phyloP scores from a whole-genome alignment of 2,888 invertebrate genomes.

The Apantesis nais region DNA sequence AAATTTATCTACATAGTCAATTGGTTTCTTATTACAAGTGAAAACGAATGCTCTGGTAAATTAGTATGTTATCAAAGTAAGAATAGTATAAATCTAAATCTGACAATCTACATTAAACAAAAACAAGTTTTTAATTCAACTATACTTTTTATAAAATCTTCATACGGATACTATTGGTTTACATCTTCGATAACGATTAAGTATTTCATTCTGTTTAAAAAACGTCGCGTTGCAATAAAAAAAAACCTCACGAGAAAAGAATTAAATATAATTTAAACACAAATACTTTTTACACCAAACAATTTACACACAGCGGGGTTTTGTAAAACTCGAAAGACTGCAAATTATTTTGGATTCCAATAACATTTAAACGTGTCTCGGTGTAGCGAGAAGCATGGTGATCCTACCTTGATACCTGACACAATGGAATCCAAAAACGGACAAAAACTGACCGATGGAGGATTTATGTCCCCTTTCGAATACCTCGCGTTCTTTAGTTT shows the following conservation, averaged over 20 bases:
- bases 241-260: neutral
- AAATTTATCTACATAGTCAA: too few species aligned
- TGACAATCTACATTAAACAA: too few species aligned
- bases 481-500: conserved; percentile 48
- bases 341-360: conserved; percentile 37
- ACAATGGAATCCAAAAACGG: conserved; percentile 72
- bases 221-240: neutral
- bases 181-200: neutral
- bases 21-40: too few species aligned
- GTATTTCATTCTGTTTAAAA: neutral
- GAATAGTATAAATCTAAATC: too few species aligned
- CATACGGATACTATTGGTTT: neutral
- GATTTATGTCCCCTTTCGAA: conserved; percentile 61
- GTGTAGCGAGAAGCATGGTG: conserved; percentile 35
- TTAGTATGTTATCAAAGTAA: too few species aligned
- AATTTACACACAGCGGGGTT: conserved; percentile 39
- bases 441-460: conserved; percentile 63
- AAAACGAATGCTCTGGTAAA: too few species aligned
- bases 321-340: conserved; percentile 10
- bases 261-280: neutral
- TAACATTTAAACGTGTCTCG: conserved; percentile 35
- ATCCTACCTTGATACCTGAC: conserved; percentile 66
- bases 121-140: too few species aligned
- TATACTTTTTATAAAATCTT: too few species aligned
- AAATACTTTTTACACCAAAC: conserved; percentile 16